These are phyloP conservation scores for Melanotaenia pygmaea DNA, from an alignment of 2,797 vertebrate species.

Conservation along the genomic window DNA sequence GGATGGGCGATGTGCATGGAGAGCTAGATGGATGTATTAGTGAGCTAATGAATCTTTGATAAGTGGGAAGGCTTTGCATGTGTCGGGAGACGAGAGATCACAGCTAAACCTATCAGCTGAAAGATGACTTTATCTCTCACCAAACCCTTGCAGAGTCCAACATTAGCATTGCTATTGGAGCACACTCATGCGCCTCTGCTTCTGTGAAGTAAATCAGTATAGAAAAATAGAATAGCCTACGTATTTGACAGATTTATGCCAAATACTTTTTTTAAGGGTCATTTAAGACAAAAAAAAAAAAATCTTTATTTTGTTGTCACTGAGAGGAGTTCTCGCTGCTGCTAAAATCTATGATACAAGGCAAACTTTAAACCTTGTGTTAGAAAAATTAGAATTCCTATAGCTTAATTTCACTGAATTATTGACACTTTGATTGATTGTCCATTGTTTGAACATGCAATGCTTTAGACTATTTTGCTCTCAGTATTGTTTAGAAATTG, in stretches of 20 bases:
- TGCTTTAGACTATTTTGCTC: not conserved
- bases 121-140: conserved; percentile 53
- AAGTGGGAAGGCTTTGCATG: conserved; percentile 68
- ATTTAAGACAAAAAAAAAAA: conserved; percentile 1
- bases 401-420: no score
- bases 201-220: not conserved
- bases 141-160: conserved; percentile 28
- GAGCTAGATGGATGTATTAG: conserved; percentile 75
- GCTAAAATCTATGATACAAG: not conserved
- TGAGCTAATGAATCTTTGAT: conserved; percentile 79
- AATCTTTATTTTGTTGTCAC: not conserved
- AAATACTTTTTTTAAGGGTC: not conserved
- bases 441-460: not conserved
- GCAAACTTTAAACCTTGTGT: not conserved
- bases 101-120: conserved; percentile 56
- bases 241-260: not conserved
- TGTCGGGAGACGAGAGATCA: conserved; percentile 66
- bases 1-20: conserved; percentile 64
- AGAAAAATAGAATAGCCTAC: not conserved
- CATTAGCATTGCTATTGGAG: conserved; percentile 35
- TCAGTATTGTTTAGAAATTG: not conserved
- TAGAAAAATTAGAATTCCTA: not conserved
- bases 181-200: not conserved
- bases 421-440: not conserved
- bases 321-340: not conserved